Evolutionary conservation across 2,797 vertebrate species (phyloP), one percentile per base, ranked within the genome.

Genomic region (Hoplostethus atlanticus): DNA sequence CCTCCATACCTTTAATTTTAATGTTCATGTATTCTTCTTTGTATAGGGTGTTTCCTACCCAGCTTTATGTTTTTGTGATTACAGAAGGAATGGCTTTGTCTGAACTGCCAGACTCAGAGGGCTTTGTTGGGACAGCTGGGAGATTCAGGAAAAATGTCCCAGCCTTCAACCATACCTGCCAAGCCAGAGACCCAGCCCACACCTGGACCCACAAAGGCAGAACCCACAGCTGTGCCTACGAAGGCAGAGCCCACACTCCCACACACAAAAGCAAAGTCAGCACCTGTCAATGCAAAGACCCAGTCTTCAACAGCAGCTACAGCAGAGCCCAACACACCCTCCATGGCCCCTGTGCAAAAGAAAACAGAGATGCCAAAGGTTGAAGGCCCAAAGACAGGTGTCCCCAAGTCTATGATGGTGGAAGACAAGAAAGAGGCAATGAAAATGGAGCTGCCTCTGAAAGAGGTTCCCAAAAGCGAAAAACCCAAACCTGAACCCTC

Each of bases 61-160:
- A 16, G 63, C 16, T 80, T 5, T 66, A 5, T 89, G 2, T 75
- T 61, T 92, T 82, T 53, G 79, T 83, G 75, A 51, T 93, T 82
- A 50, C 93, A 99, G 98, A 95, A 95, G 84, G 97, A 99, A 93
- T 99, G 98, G 98, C 94, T 99, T 62, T 99, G 98, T 87, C 95
- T 99, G 91, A 98, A 95, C 84, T 99, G 98, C 87, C 98, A 99
- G 89, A 99, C 97, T 68, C 96, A 97, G 86, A 97, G 97, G 91
- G 97, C 97, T 42, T 86, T 99, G 71, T 92, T 92, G 69, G 97
- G 96, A 90, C 95, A 98, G 42, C 92, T 97, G 64, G 97, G 95
- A 76, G 94, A 96, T 67, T 82, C 93, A 72, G 93, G 89, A 60
- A 95, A 96, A 91, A 83, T 91, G 68, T 70, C 92, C 36, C 87